Evolutionary conservation across 2,113 vertebrate genomes (phyloP).

Genomic region (Neotragus moschatus): DNA sequence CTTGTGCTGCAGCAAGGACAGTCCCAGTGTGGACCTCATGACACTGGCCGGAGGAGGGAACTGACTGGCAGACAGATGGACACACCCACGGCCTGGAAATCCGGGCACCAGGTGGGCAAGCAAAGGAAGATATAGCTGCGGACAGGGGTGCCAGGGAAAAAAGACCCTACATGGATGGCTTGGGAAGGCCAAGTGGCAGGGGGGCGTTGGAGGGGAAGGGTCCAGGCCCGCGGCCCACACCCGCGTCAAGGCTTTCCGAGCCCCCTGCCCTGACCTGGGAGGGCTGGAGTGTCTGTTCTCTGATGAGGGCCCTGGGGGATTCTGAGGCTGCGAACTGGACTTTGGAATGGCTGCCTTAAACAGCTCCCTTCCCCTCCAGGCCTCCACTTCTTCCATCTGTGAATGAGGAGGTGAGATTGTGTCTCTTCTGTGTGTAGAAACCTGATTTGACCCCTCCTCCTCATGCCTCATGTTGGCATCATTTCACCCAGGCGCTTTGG

Average conservation of each 20-base stretch:
- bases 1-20: not conserved
- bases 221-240: not conserved
- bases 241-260: not conserved
- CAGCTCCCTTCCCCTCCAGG: not conserved
- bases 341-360: not conserved
- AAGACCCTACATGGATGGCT: not conserved
- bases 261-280: not conserved
- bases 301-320: not conserved
- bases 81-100: not conserved
- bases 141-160: not conserved
- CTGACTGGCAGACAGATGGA: not conserved
- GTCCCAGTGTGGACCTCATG: not conserved
- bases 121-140: not conserved
- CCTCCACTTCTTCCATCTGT: not conserved
- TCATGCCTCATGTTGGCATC: not conserved
- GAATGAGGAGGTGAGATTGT: not conserved
- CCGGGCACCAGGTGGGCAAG: not conserved
- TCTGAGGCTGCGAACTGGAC: not conserved
- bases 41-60: not conserved
- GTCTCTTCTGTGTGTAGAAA: not conserved
- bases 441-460: not conserved
- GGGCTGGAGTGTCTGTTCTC: not conserved
- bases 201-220: fast-evolving
- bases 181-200: not conserved
- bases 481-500: not conserved